Evolutionary conservation across 2,113 vertebrate species (phyloP).

Genomic region (Daboia siamensis): DNA sequence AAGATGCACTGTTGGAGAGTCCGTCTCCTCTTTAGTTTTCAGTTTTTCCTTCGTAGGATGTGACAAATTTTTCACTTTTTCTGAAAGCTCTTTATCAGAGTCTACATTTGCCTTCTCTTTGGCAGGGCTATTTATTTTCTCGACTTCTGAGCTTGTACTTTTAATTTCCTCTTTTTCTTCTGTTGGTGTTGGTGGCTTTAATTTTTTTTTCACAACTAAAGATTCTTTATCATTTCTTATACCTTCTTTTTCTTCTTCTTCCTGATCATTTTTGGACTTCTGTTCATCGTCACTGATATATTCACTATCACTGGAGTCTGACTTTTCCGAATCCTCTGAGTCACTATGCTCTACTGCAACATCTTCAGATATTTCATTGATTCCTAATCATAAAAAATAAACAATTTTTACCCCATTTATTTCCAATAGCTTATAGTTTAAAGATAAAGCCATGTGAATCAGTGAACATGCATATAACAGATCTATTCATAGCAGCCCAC

Average conservation of each 20-base stretch:
- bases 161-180: constrained; percentile 81
- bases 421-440: neutral
- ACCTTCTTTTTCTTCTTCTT: constrained; percentile 81
- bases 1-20: constrained; percentile 73
- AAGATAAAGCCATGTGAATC: neutral
- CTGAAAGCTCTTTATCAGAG: constrained; percentile 78
- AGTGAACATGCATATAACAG: neutral
- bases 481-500: neutral
- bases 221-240: constrained; percentile 73
- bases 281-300: constrained; percentile 89
- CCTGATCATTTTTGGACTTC: constrained; percentile 82
- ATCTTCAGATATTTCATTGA: constrained; percentile 94
- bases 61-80: constrained; percentile 78
- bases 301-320: constrained; percentile 92
- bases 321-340: constrained; percentile 95
- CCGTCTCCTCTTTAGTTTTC: constrained; percentile 83
- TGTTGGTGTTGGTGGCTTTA: constrained; percentile 69
- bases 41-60: constrained; percentile 77
- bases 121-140: constrained; percentile 68
- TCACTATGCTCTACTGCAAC: constrained; percentile 92
- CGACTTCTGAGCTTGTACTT: constrained; percentile 55
- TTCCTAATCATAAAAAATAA: constrained; percentile 77
- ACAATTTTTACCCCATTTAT: neutral
- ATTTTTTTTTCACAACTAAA: constrained; percentile 73
- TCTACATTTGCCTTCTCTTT: constrained; percentile 80